Evolutionary conservation across 2,888 invertebrate genomes (phyloP).

Genomic region (Hydropsyche betteni): DNA sequence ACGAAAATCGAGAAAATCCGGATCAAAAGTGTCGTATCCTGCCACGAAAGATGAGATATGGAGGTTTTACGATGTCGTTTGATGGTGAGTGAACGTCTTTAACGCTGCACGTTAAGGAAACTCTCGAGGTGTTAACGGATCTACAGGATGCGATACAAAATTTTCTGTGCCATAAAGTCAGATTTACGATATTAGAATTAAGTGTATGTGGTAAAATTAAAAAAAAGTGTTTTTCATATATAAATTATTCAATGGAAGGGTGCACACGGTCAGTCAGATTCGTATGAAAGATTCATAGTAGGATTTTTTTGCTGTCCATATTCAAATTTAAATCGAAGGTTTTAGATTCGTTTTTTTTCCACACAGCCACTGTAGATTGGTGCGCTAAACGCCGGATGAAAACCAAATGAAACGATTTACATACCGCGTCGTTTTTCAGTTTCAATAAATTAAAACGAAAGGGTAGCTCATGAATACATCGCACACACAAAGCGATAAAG

Average conservation of each 20-base stretch:
- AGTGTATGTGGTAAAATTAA: background rate
- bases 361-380: constrained; percentile 18
- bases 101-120: too few relatives aligned
- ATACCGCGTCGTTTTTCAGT: constrained; percentile 24
- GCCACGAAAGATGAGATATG: too few relatives aligned
- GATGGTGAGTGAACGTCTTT: too few relatives aligned
- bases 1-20: too few relatives aligned
- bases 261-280: background rate
- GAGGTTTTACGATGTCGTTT: too few relatives aligned
- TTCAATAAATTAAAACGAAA: background rate
- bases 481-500: too few relatives aligned
- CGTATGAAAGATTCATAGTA: constrained; percentile 15
- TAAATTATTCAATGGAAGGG: constrained; percentile 10
- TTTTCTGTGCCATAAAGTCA: too few relatives aligned
- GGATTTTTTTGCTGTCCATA: constrained; percentile 14
- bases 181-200: too few relatives aligned
- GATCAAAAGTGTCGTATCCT: too few relatives aligned
- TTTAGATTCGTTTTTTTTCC: background rate
- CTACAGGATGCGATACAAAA: too few relatives aligned
- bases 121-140: too few relatives aligned
- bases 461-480: too few relatives aligned
- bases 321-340: constrained; percentile 14
- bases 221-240: background rate
- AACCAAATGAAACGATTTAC: constrained; percentile 31
- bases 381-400: constrained; percentile 10